Conservation (phyloP, 2,797 vertebrate species). For the Sebastes itinus region DNA sequence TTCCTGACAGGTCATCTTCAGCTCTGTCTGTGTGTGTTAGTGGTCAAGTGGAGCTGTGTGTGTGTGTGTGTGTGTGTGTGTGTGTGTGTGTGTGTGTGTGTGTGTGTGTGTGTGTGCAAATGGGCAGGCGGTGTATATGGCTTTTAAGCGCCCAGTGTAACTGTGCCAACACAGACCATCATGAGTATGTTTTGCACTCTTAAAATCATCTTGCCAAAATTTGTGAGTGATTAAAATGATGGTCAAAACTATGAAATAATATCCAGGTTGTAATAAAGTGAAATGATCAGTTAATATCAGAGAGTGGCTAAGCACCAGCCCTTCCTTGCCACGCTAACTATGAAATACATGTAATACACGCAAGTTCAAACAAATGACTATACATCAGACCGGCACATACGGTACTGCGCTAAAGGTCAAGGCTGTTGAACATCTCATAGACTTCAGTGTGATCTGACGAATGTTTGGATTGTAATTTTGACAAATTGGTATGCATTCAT, state of each 20-base stretch:
- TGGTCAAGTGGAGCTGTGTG: too few species aligned
- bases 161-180: neutral
- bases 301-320: neutral
- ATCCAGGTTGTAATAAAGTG: neutral
- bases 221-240: neutral
- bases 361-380: neutral
- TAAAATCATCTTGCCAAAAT: too few species aligned
- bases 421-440: too few species aligned
- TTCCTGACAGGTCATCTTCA: neutral
- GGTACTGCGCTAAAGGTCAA: too few species aligned
- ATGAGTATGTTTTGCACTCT: too few species aligned
- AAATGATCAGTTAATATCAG: neutral
- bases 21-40: neutral
- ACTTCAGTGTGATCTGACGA: too few species aligned
- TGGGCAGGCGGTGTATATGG: neutral
- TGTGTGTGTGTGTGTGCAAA: neutral
- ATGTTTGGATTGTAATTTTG: too few species aligned
- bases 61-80: neutral
- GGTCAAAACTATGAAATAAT: too few species aligned
- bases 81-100: too few species aligned
- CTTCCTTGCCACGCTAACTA: neutral
- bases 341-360: neutral
- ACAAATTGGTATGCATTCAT: too few species aligned
- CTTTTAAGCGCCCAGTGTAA: neutral
- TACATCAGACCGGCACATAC: too few species aligned